Base-by-base conservation (phyloP, 1,140 invertebrate genomes). In the Zaprionus lachaisei region DNA sequence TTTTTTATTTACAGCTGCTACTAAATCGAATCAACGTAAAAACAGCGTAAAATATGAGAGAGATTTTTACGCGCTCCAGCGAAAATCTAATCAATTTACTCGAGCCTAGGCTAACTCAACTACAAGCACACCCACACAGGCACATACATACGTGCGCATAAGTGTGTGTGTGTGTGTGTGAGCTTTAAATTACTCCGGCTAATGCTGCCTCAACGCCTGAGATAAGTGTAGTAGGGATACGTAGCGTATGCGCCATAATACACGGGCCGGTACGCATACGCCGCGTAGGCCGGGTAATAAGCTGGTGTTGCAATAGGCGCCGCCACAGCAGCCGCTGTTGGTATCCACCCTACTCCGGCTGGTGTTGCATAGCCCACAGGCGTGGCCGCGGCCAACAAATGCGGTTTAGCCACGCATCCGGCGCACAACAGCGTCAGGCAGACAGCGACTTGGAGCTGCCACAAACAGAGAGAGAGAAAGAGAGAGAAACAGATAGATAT, bases 211-310 rank as follows among this genome's bases (percentile, higher is more conserved):
- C 82, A 91, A 17, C 85, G 85, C 49, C 86, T 74, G n/a, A 82
- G 69, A 66, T 91, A 91, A 1, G 83, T 34, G 57, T 85, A 85
- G 66, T 90, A 90, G 31, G 85, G 85, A 85, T 90, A 90, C 56
- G 86, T 77, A 79, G 85, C 85, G 56, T 90, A 90, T 64, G 85
- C 68, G 67, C 77, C 82, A 68, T 90, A 90, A 74, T 90, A 90
- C 3, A 82, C 67, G 6, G 85, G 85, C 55, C 79, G 71, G 68
- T 90, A 90, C 77, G 85, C 61, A 90, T 89, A 90, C 79, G 85
- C 54, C 60, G 82, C 77, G 71, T 90, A 90, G 38, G 85, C 81
- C 72, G 85, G 85, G 78, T 90, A 90, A 66, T 90, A 90, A 11
- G 80, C 66, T 15, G 76, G 38, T 17, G 72, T 28, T 26, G 72